These are phyloP conservation scores for Prionace glauca DNA, from an alignment of 2,797 vertebrate species.

Conservation along the genomic window DNA sequence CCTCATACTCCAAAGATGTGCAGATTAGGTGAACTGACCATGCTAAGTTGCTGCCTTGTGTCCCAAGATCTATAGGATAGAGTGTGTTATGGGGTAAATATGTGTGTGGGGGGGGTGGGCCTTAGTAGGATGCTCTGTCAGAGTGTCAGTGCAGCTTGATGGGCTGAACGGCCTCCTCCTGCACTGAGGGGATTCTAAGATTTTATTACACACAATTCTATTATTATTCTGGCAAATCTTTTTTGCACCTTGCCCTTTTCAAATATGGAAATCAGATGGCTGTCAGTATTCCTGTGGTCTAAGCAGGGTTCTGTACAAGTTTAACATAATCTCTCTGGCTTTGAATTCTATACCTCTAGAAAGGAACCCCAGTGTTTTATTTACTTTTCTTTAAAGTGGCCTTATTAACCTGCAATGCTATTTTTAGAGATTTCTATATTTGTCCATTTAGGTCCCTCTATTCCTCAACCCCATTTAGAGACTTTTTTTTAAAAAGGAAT, in stretches of 20 bases:
- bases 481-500: background rate
- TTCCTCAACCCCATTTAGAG: background rate
- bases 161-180: too few species aligned
- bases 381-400: background rate
- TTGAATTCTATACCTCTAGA: background rate
- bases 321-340: background rate
- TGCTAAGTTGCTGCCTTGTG: too few species aligned
- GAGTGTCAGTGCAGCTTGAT: too few species aligned
- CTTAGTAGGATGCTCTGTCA: too few species aligned
- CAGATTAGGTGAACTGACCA: too few species aligned
- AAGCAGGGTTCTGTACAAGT: background rate
- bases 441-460: background rate
- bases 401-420: background rate
- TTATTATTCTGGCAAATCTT: background rate
- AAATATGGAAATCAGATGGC: background rate
- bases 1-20: too few species aligned
- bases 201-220: background rate
- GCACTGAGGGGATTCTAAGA: too few species aligned
- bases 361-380: background rate
- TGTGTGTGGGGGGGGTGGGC: too few species aligned
- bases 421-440: background rate
- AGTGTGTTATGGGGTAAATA: too few species aligned
- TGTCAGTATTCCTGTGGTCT: background rate
- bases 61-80: too few species aligned
- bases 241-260: background rate